phyloP scores from a whole-genome alignment of 1,140 invertebrate species.

The Kradibia gibbosae region DNA sequence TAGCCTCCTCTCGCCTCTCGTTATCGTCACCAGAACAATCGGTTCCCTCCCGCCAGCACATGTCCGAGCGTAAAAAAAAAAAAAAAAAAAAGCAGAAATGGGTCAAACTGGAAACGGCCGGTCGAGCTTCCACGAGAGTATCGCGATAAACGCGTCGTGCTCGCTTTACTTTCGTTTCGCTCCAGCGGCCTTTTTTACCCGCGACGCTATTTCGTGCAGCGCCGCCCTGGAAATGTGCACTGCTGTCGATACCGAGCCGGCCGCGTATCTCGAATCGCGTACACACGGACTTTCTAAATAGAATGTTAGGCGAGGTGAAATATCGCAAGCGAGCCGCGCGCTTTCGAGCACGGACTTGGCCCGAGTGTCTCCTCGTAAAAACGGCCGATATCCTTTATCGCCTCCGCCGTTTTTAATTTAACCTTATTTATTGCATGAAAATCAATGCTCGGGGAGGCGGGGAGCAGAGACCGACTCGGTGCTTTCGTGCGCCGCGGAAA shows the following conservation, averaged over 20 bases:
- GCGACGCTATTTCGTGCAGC: constrained; percentile 7
- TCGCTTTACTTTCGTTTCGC: constrained; percentile 63
- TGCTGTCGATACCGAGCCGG: background rate
- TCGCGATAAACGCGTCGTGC: constrained; percentile 61
- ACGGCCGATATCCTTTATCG: background rate
- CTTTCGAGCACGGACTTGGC: background rate
- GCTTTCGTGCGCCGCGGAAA: background rate
- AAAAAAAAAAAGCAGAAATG: too few relatives aligned
- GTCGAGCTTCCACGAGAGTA: constrained; percentile 2
- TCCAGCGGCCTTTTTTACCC: background rate
- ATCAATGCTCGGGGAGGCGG: background rate
- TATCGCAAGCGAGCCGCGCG: background rate
- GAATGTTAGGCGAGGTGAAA: background rate
- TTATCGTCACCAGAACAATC: background rate
- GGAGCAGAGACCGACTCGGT: background rate
- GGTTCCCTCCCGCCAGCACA: background rate
- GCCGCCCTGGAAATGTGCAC: constrained; percentile 17
- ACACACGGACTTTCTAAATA: constrained; percentile 25
- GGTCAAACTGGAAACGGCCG: constrained; percentile 42
- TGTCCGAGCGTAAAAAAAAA: background rate
- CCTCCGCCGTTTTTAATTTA: background rate
- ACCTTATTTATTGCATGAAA: background rate
- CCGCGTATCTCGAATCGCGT: background rate
- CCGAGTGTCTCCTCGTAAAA: background rate
- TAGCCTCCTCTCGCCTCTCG: too few relatives aligned